Percentiles rank a stretch among this genome's conserved stretches.
These are phyloP conservation scores for Onchidella celtica DNA, from an alignment of 2,888 invertebrate genomes.

Conservation along the genomic window DNA sequence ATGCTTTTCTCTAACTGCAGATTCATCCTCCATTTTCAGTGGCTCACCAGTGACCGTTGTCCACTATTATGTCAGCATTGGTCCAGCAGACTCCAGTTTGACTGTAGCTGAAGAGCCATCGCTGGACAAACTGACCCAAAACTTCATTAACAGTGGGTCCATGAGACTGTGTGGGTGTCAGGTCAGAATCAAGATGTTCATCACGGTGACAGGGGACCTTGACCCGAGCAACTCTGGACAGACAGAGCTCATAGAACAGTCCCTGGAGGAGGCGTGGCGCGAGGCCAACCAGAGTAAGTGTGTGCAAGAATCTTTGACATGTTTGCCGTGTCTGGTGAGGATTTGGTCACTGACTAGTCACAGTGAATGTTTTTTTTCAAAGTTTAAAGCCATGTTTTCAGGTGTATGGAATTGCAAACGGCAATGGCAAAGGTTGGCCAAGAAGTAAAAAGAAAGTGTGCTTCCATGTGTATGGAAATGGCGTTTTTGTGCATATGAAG, in stretches of 20 bases:
- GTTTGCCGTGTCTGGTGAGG: too few relatives aligned
- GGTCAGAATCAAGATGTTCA: not conserved
- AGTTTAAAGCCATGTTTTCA: too few relatives aligned
- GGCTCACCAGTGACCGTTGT: conserved; percentile 9
- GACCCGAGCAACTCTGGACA: conserved; percentile 5
- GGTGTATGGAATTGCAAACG: too few relatives aligned
- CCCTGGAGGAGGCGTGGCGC: conserved; percentile 30
- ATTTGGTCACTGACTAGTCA: too few relatives aligned
- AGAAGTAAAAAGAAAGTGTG: too few relatives aligned
- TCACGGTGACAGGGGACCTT: not conserved
- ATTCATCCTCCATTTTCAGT: conserved; percentile 7
- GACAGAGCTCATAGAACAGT: not conserved
- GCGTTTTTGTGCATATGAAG: too few relatives aligned
- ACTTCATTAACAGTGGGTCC: not conserved
- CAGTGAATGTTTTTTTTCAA: too few relatives aligned
- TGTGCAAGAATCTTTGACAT: too few relatives aligned
- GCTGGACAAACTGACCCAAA: not conserved
- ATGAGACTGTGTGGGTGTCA: not conserved
- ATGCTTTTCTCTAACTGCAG: too few relatives aligned
- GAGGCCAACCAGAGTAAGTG: conserved; percentile 24
- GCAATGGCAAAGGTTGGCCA: too few relatives aligned
- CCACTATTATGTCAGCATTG: conserved; percentile 29
- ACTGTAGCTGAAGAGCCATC: conserved; percentile 35
- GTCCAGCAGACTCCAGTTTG: conserved; percentile 31
- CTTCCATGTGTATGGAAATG: too few relatives aligned